A percentile compares a stretch with the other conserved stretches of the same genome.
These are phyloP conservation scores for Pogona vitticeps DNA, from an alignment of 2,113 vertebrate species.

Conservation along the genomic window DNA sequence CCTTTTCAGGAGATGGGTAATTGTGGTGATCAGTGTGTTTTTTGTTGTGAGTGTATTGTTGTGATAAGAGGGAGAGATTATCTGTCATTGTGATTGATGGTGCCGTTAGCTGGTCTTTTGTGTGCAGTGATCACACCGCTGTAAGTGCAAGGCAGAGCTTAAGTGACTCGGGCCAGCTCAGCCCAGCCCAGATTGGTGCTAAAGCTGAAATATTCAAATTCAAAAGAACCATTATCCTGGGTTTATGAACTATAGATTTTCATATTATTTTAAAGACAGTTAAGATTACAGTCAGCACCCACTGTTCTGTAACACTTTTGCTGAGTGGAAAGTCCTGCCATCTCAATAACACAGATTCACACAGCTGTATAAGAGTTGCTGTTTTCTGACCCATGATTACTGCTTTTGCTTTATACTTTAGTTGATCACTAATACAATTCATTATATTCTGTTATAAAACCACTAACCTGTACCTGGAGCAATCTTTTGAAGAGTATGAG, in stretches of 20 bases:
- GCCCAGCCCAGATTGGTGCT: neutral
- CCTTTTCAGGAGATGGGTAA: neutral
- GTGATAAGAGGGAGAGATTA: too few species aligned
- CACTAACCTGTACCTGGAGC: constrained; percentile 7
- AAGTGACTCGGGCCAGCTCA: neutral
- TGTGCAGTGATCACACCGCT: too few species aligned
- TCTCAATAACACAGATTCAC: too few species aligned
- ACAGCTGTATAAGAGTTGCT: neutral
- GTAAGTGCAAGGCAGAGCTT: neutral
- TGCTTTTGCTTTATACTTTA: neutral
- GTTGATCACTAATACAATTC: constrained; percentile 29
- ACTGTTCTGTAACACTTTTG: neutral
- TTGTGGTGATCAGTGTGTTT: neutral
- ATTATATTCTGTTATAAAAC: constrained; percentile 34
- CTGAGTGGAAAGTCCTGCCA: too few species aligned
- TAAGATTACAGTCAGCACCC: neutral
- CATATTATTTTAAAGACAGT: neutral
- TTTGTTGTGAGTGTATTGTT: too few species aligned
- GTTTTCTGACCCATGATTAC: neutral
- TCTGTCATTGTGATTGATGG: too few species aligned
- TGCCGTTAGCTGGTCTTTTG: too few species aligned
- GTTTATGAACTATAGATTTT: neutral
- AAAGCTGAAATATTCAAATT: neutral
- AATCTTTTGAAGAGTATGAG: constrained; percentile 13
- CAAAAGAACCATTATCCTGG: neutral